A percentile compares a stretch with the other conserved stretches of the same genome.
These are phyloP conservation scores for Phoronis australis DNA, from an alignment of 2,888 invertebrate genomes.

Conservation along the genomic window DNA sequence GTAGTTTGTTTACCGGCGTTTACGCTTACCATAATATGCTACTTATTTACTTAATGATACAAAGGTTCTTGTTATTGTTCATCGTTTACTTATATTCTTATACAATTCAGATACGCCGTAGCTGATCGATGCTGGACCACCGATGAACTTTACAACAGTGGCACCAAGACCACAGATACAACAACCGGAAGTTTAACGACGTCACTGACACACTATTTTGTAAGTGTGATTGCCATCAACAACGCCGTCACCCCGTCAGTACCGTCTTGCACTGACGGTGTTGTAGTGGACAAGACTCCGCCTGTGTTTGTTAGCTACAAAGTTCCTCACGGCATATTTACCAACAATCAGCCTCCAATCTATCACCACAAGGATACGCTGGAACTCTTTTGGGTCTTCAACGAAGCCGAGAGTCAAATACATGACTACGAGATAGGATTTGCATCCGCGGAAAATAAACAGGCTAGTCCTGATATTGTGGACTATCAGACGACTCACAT, in stretches of 20 bases:
- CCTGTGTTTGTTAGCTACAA: constrained; percentile 15
- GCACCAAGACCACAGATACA: too few relatives aligned
- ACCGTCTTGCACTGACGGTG: constrained; percentile 28
- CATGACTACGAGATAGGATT: constrained; percentile 17
- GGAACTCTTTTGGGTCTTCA: constrained; percentile 15
- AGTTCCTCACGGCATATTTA: constrained; percentile 9
- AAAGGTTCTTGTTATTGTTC: too few relatives aligned
- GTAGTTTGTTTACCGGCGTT: too few relatives aligned
- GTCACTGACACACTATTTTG: too few relatives aligned
- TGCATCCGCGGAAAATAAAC: constrained; percentile 3
- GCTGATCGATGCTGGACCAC: too few relatives aligned
- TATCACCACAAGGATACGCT: constrained; percentile 19
- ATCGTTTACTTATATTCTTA: too few relatives aligned
- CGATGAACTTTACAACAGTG: too few relatives aligned
- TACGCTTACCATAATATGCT: too few relatives aligned
- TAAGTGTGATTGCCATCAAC: constrained; percentile 26
- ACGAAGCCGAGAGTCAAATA: constrained; percentile 20
- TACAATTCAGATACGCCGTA: too few relatives aligned
- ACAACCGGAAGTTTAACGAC: too few relatives aligned
- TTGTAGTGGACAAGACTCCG: constrained; percentile 19
- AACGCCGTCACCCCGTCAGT: constrained; percentile 24
- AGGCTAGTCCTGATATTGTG: constrained; percentile 10
- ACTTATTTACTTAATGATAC: too few relatives aligned
- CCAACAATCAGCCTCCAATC: constrained; percentile 4
- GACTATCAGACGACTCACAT: constrained; percentile 14